Evolutionary conservation across 2,888 invertebrate species (phyloP).

Genomic region (Plagiodera versicolora): DNA sequence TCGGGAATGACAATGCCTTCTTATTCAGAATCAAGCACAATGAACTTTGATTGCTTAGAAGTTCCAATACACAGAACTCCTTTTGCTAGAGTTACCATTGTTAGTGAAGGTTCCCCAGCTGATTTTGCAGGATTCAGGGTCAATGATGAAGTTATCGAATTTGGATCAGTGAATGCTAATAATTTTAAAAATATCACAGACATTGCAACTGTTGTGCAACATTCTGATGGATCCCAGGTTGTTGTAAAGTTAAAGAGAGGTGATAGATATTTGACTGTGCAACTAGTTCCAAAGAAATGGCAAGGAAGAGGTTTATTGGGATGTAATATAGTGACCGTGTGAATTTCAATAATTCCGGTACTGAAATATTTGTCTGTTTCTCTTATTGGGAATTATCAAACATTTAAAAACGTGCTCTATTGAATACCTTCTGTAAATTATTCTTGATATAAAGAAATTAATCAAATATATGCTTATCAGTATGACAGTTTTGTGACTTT

Average conservation of each 20-base stretch:
- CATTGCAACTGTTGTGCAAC: slow-evolving; percentile 68
- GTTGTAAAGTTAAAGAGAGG: slow-evolving; percentile 60
- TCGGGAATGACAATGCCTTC: slow-evolving; percentile 33
- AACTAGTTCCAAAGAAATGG: slow-evolving; percentile 75
- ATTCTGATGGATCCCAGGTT: slow-evolving; percentile 60
- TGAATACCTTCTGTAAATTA: too few relatives aligned
- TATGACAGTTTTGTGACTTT: too few relatives aligned
- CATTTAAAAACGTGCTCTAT: too few relatives aligned
- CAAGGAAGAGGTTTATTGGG: slow-evolving; percentile 78
- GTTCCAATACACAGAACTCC: slow-evolving; percentile 49
- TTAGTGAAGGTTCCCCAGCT: slow-evolving; percentile 81
- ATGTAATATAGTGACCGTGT: slow-evolving; percentile 64
- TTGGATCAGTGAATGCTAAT: slow-evolving; percentile 72
- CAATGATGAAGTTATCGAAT: slow-evolving; percentile 72
- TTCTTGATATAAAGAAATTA: too few relatives aligned
- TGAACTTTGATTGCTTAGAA: slow-evolving; percentile 25
- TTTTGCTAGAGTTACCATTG: slow-evolving; percentile 73
- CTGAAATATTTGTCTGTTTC: too few relatives aligned
- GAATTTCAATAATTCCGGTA: slow-evolving; percentile 31
- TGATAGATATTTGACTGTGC: slow-evolving; percentile 58
- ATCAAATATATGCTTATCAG: too few relatives aligned
- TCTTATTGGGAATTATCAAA: too few relatives aligned
- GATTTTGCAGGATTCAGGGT: slow-evolving; percentile 71
- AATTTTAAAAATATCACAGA: slow-evolving; percentile 73
- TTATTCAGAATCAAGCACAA: slow-evolving; percentile 35